Conservation (phyloP, 2,113 vertebrate genomes). For the Sula dactylatra region DNA sequence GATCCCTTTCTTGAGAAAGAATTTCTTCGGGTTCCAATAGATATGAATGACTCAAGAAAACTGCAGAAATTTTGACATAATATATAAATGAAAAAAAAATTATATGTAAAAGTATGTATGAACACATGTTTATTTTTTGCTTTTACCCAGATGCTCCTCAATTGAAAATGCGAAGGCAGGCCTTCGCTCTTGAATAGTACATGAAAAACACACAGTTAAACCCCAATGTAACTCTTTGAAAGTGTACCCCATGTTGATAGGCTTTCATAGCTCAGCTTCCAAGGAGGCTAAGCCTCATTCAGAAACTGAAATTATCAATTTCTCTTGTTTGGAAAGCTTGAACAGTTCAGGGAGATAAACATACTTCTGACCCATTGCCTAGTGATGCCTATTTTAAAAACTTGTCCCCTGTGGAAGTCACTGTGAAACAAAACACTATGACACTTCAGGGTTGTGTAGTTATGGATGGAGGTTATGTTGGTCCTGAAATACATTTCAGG, state of each 20-base stretch:
- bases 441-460: not conserved
- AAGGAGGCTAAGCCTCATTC: conserved; percentile 30
- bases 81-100: not conserved
- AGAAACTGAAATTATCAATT: conserved; percentile 33
- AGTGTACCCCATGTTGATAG: not conserved
- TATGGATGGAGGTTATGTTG: not conserved
- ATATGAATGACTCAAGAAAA: not conserved
- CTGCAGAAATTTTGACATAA: not conserved
- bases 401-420: not conserved
- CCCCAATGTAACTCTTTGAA: not conserved
- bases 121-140: not conserved
- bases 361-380: conserved; percentile 28
- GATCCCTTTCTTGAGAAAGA: not conserved
- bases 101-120: not conserved
- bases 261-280: conserved; percentile 14
- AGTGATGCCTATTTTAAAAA: conserved; percentile 8
- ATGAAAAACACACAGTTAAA: not conserved
- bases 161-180: not conserved
- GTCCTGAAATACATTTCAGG: conserved; percentile 4
- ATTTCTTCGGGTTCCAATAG: not conserved
- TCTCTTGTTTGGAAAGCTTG: conserved; percentile 18
- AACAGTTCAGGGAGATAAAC: conserved; percentile 33
- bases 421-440: not conserved
- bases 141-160: not conserved
- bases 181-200: not conserved